Evolutionary conservation across 1,140 invertebrate genomes (phyloP).

Genomic region (Hycleus phaleratus): DNA sequence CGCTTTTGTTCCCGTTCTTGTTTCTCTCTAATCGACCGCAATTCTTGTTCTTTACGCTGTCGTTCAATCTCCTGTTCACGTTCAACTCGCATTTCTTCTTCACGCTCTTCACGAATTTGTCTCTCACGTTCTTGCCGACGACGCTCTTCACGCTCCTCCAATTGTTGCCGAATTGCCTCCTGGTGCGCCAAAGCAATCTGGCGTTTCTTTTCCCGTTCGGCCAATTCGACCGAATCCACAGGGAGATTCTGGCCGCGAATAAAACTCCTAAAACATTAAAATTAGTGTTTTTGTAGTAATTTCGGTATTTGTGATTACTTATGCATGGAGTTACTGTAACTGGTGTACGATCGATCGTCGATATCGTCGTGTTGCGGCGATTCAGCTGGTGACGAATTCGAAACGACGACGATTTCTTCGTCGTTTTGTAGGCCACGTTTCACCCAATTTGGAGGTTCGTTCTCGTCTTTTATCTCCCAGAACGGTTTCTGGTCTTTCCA

Average conservation of each 20-base stretch:
- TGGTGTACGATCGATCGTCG: slow-evolving; percentile 30
- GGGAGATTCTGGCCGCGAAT: slow-evolving; percentile 65
- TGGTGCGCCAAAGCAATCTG: slow-evolving; percentile 65
- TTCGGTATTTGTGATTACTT: slow-evolving; percentile 21
- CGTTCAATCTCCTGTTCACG: slow-evolving; percentile 57
- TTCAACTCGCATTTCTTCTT: slow-evolving; percentile 59
- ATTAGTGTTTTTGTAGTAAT: not conserved
- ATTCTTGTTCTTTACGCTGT: slow-evolving; percentile 50
- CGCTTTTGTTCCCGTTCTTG: slow-evolving; percentile 50
- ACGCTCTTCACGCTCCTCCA: slow-evolving; percentile 59
- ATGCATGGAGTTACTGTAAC: slow-evolving; percentile 28
- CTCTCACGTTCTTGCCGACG: slow-evolving; percentile 57
- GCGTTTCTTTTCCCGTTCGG: slow-evolving; percentile 58
- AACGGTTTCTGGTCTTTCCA: slow-evolving; percentile 58
- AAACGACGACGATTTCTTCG: slow-evolving; percentile 35
- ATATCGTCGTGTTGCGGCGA: slow-evolving; percentile 37
- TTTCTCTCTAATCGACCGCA: slow-evolving; percentile 50
- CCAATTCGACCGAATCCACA: slow-evolving; percentile 57
- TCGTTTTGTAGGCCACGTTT: slow-evolving; percentile 49
- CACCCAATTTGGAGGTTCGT: slow-evolving; percentile 52
- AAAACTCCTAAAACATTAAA: slow-evolving; percentile 28
- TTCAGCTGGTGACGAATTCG: slow-evolving; percentile 36
- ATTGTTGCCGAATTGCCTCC: slow-evolving; percentile 61
- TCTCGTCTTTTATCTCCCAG: slow-evolving; percentile 53
- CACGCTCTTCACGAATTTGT: slow-evolving; percentile 52